Base-by-base conservation (phyloP, 2,113 vertebrate species). In the Pleuronectes platessa region DNA sequence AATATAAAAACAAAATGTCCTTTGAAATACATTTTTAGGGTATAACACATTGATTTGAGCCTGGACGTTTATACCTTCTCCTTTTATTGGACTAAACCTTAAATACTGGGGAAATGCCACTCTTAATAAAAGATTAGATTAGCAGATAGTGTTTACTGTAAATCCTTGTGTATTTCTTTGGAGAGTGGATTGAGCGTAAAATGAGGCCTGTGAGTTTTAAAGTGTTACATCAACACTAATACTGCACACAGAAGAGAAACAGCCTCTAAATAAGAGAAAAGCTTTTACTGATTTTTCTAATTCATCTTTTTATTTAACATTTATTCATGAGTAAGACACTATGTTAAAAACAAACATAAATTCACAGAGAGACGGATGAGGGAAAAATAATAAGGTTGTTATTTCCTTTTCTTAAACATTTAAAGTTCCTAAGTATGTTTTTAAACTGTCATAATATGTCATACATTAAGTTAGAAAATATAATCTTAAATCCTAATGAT, bases 181-280 rank as follows among this genome's bases (percentile, higher is more conserved):
- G 13, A 0, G 11, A 3, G 11, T 42, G 40, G 40, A 42, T 12
- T 42, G 11, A 42, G 58, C 65, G 31, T 24, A 47, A 62, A 4
- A 12, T 61, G 66, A 89, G 78, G 84, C 78, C 81, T 84, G 7
- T 23, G 13, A 86, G 55, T 26, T 7, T 23, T 11, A 67, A 58
- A 31, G 17, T 23, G 47, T 24, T 37, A 40, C 54, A 68, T 60
- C 23, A 53, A 61, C 24, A 56, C 49, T 20, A 27, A 14, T 12
- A 72, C 53, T 61, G 35, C 51, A 49, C 15, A 42, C 21, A 81
- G 24, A 27, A 11, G 23, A 51, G 45, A 24, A 15, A 24, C 7
- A 1, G 45, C 42, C n/a, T 24, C 5, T n/a, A 55, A 63, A 75
- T 49, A 73, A 49, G 20, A 59, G 0, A 58, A 79, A 45, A 26